A percentile compares a stretch with the other conserved stretches of the same genome.
phyloP scores from a whole-genome alignment of 2,888 invertebrate genomes.

The Miltochrista miniata region DNA sequence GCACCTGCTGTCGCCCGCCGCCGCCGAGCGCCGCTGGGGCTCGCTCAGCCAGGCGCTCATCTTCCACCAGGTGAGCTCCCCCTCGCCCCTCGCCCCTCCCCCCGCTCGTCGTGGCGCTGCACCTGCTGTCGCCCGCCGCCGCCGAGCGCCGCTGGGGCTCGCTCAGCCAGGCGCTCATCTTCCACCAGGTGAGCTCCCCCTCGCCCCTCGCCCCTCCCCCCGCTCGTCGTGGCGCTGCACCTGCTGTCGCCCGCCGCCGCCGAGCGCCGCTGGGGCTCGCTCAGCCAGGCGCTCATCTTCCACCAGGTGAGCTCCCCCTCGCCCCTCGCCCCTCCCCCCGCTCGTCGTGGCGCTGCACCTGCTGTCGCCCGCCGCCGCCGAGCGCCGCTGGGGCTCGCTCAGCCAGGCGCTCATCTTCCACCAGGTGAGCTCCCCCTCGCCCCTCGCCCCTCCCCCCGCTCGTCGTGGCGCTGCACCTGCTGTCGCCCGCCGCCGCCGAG shows the following conservation, averaged over 20 bases:
- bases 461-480: no score
- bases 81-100: slow-evolving; percentile 96
- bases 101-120: slow-evolving; percentile 98
- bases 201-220: slow-evolving; percentile 95
- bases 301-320: slow-evolving; percentile 95
- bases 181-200: slow-evolving; percentile 95
- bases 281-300: slow-evolving; percentile 99
- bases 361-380: no score
- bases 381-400: no score
- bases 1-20: slow-evolving; percentile 94
- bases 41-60: slow-evolving; percentile 99
- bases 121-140: slow-evolving; percentile 97
- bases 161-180: slow-evolving; percentile 98
- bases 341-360: no score
- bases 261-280: slow-evolving; percentile 95
- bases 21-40: slow-evolving; percentile 94
- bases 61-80: slow-evolving; percentile 98
- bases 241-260: slow-evolving; percentile 93
- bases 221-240: slow-evolving; percentile 95
- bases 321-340: slow-evolving; percentile 97
- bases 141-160: slow-evolving; percentile 94
- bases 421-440: no score
- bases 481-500: no score
- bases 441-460: no score
- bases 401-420: no score